These are phyloP conservation scores for Rhinogobius similis DNA, from an alignment of 2,113 vertebrate species.

Conservation along the genomic window DNA sequence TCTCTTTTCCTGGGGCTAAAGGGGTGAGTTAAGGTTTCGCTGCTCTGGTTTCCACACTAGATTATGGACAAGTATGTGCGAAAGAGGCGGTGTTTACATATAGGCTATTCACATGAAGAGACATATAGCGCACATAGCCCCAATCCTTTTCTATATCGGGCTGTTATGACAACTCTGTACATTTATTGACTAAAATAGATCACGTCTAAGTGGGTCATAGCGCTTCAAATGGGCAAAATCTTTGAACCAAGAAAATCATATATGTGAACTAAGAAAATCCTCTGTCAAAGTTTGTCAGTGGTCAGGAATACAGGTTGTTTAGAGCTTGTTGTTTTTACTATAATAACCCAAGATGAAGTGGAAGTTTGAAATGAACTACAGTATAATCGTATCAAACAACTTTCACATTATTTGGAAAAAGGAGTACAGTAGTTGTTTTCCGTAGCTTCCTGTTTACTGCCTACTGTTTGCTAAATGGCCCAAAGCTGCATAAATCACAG, in stretches of 20 bases:
- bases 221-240: conserved; percentile 27
- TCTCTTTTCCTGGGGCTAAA: conserved; percentile 52
- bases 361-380: not conserved
- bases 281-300: not conserved
- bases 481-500: not conserved
- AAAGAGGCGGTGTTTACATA: conserved; percentile 40
- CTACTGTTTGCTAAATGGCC: not conserved
- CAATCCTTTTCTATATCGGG: not conserved
- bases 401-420: not conserved
- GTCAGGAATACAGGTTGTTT: no score
- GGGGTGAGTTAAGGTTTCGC: conserved; percentile 67
- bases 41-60: conserved; percentile 74
- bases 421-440: not conserved
- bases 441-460: not conserved
- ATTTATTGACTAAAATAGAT: conserved; percentile 7
- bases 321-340: no score
- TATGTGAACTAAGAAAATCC: conserved; percentile 12
- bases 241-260: conserved; percentile 36
- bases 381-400: not conserved
- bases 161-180: conserved; percentile 4
- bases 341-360: not conserved
- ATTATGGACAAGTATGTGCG: conserved; percentile 51
- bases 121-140: conserved; percentile 8
- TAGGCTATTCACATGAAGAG: conserved; percentile 34
- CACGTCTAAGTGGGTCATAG: conserved; percentile 56